Conservation (phyloP, 2,113 vertebrate genomes). For the Pomatorhinus ruficollis region DNA sequence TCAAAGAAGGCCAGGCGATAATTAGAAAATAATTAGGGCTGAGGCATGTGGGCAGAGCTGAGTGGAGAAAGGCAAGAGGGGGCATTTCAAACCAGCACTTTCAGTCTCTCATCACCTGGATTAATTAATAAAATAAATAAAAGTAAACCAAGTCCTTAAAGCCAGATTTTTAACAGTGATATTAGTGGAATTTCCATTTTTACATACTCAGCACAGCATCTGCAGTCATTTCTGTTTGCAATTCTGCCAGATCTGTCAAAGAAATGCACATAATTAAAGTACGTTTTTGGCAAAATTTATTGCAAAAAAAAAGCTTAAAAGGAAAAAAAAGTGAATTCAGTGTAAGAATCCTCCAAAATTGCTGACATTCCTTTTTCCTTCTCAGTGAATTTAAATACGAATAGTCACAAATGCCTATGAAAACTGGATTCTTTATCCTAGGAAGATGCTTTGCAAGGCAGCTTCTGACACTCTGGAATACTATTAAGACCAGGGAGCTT, state of each 20-base stretch:
- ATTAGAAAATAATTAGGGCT: neutral
- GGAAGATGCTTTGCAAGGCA: neutral
- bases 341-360: neutral
- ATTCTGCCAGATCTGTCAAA: neutral
- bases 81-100: neutral
- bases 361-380: neutral
- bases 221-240: neutral
- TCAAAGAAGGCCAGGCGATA: neutral
- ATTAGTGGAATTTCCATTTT: neutral
- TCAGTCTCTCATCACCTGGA: neutral
- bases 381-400: neutral
- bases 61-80: neutral
- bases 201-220: neutral
- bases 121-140: neutral
- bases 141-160: neutral
- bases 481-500: neutral
- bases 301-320: neutral
- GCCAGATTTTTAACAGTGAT: neutral
- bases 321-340: neutral
- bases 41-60: neutral
- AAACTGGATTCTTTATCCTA: neutral
- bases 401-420: neutral
- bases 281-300: constrained; percentile 3
- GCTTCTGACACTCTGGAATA: neutral
- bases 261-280: neutral